Evolutionary conservation across 2,888 invertebrate genomes (phyloP), one percentile per base, ranked within the genome.

Genomic region (Furcula furcula): DNA sequence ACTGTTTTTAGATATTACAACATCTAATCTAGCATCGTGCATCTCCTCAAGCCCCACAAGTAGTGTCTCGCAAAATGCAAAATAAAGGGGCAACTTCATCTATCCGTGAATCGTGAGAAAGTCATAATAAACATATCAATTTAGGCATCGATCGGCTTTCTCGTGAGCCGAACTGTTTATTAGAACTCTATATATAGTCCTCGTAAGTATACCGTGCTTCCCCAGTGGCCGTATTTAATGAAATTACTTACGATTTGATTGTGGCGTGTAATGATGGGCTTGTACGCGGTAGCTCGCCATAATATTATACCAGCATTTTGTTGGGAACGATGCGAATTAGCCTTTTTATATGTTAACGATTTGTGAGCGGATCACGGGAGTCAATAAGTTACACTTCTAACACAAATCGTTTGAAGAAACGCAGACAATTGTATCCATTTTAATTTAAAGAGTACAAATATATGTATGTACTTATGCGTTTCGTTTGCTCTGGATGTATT

Each of bases 191-290:
- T 78, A 78, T 80, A 84, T 80, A 79, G 77, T 77, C 58, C 61
- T 66, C 57, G 65, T 76, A 78, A 76, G 74, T 72, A 77, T 73
- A 74, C 47, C 41, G 37, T 39, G 57, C 54, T 65, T 48, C 61
- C 56, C 47, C 69, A 59, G 55, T 67, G 66, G 66, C 82, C 78
- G 76, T 87, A 85, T 85, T 88, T 86, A 85, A 82, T 86, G 82
- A 84, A 86, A 88, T 88, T 87, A 85, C 87, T 86, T 71, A 80
- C 78, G 79, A 79, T 86, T 85, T 87, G 84, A 85, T 81, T 86
- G 84, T 83, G 67, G 62, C 41, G 66, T 56, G 63, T 86, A 85
- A 86, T 84, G 73, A 80, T 71, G 68, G 76, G 69, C 52, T 72
- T 69, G 70, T 71, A 71, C 66, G 65, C 80, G 72, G 86, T 81